These are phyloP conservation scores for Coenonympha glycerion DNA, from an alignment of 2,888 invertebrate species.

Conservation along the genomic window DNA sequence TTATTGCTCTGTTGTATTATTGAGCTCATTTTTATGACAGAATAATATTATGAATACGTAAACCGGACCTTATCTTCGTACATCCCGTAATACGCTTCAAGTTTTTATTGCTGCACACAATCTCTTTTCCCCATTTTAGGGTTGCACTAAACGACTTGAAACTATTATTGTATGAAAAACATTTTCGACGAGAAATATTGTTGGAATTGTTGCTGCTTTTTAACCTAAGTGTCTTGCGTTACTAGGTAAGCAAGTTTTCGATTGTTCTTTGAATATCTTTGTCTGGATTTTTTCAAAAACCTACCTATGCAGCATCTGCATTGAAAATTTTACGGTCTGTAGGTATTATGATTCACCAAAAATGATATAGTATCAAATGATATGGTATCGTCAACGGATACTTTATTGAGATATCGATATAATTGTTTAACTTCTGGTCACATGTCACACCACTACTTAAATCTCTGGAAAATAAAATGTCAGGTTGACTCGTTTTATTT, in stretches of 20 bases:
- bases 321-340: too few species aligned
- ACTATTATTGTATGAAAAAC: background rate
- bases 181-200: background rate
- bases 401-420: too few species aligned
- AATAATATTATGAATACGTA: slow-evolving; percentile 62
- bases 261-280: too few species aligned
- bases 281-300: too few species aligned
- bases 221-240: too few species aligned
- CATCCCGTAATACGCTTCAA: slow-evolving; percentile 62
- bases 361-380: too few species aligned
- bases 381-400: too few species aligned
- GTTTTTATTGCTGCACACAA: slow-evolving; percentile 58
- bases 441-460: slow-evolving; percentile 44
- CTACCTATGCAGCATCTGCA: too few species aligned
- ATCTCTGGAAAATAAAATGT: slow-evolving; percentile 39
- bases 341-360: too few species aligned
- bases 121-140: slow-evolving; percentile 27
- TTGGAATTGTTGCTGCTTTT: too few species aligned
- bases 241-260: too few species aligned
- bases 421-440: slow-evolving; percentile 16
- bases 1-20: slow-evolving; percentile 33
- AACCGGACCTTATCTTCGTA: slow-evolving; percentile 51
- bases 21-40: slow-evolving; percentile 51
- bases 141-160: slow-evolving; percentile 7
- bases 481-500: slow-evolving; percentile 53